Evolutionary conservation across 2,888 invertebrate genomes (phyloP), one percentile per base, ranked within the genome.

Genomic region (Perithous albicinctus): DNA sequence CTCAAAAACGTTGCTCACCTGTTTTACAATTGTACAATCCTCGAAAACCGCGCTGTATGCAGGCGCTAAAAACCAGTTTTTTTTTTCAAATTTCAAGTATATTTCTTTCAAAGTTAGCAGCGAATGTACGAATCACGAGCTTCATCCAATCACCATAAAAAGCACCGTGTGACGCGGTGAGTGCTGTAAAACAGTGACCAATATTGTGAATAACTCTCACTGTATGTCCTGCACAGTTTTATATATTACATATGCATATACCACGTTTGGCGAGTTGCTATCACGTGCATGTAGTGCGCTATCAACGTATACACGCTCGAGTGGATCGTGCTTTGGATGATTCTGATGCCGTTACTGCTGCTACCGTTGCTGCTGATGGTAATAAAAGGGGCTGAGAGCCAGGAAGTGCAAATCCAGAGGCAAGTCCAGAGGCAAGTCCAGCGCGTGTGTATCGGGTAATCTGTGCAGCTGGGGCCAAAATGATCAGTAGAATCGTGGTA

Each of bases 241-340:
- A 4, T 61, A 32, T 35, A 35, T 35, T 35, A n/a, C n/a, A n/a
- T n/a, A 32, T 59, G 35, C 8, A 74, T 61, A 10, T 20, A 20
- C 12, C 12, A 18, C 18, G 18, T 51, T n/a, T 29, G 56, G 29
- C 12, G n/a, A 59, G 46, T n/a, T 59, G 72, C 59, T 56, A 59
- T 80, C 64, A 32, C 56, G 54, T 6, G 1, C 35, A 38, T 18
- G 6, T 8, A 32, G 6, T 23, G 35, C 5, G 38, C 79, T 67
- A 80, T 72, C 80, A n/a, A 32, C 70, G 59, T 15, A 26, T 43
- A 38, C 48, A 72, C 66, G 70, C 72, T 80, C 72, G 59, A 80
- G 70, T 79, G 74, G 41, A 64, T 70, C 63, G 48, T 54, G 32
- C 51, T 72, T 72, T 63, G 20, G 54, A 32, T n/a, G 64, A 80